phyloP scores from a whole-genome alignment of 2,888 invertebrate genomes.

The Vesta saturnalis region DNA sequence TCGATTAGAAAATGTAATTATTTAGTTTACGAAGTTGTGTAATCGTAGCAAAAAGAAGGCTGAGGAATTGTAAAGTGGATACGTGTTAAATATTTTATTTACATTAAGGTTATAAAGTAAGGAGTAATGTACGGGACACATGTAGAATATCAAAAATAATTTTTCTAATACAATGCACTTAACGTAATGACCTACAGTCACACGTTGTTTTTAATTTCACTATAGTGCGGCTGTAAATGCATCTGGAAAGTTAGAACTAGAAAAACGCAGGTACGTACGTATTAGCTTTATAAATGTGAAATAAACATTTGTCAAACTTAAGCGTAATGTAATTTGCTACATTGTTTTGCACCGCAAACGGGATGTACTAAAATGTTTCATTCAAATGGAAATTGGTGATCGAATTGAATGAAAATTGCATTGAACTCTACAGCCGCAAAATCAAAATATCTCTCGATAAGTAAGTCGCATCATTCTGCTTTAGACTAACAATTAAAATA shows the following conservation, averaged over 20 bases:
- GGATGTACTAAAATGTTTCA: no score
- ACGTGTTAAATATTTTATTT: no score
- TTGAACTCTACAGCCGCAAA: no score
- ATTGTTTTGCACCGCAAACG: no score
- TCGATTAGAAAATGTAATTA: slow-evolving; percentile 23
- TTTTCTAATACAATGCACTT: slow-evolving; percentile 14
- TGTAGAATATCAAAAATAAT: slow-evolving; percentile 12
- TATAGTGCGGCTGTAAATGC: background rate
- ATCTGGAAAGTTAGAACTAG: background rate
- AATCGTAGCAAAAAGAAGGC: no score
- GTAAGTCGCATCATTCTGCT: no score
- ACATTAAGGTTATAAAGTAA: background rate
- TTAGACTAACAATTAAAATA: no score
- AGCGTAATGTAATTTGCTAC: no score
- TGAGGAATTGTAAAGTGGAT: no score
- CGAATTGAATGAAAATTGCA: no score
- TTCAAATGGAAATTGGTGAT: no score
- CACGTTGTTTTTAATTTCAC: slow-evolving; percentile 3
- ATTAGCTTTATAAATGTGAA: background rate
- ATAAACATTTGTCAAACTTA: slow-evolving; percentile 3
- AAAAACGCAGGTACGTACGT: background rate
- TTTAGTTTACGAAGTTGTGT: background rate
- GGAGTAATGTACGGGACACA: background rate
- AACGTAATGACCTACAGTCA: slow-evolving; percentile 12
- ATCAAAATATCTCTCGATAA: no score